Percentiles rank a stretch among this genome's conserved stretches.
Evolutionary conservation across 1,140 invertebrate species (phyloP).

Genomic region (Heterodera carotae): DNA sequence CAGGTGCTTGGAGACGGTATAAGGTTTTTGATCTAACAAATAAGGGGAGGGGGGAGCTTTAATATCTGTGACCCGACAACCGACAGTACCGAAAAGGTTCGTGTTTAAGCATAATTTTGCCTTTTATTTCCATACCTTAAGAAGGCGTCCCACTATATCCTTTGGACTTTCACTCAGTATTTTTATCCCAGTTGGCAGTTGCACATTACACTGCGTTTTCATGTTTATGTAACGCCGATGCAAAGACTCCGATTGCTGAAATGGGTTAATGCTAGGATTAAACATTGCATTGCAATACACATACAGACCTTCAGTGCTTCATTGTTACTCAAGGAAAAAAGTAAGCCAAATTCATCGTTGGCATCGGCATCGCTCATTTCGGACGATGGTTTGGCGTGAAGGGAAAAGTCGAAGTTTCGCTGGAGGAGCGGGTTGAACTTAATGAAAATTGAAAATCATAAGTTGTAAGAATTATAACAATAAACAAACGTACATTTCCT

Average conservation of each 20-base stretch:
- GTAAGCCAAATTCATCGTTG: constrained; percentile 7
- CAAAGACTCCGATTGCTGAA: constrained; percentile 20
- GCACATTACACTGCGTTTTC: not conserved
- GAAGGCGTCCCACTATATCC: not conserved
- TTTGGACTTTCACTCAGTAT: not conserved
- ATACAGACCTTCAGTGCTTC: constrained; percentile 8
- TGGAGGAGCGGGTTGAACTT: constrained; percentile 40
- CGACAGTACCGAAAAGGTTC: not conserved
- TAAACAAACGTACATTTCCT: constrained; percentile 26
- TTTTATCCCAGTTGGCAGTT: not conserved
- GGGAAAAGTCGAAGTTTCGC: constrained; percentile 29
- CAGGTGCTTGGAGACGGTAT: too few relatives aligned
- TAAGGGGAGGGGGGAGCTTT: too few relatives aligned
- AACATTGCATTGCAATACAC: not conserved
- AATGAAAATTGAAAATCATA: constrained; percentile 5
- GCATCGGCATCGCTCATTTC: not conserved
- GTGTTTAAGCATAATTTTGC: not conserved
- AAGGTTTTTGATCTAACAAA: too few relatives aligned
- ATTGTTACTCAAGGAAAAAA: constrained; percentile 14
- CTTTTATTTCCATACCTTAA: not conserved
- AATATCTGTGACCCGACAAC: too few relatives aligned
- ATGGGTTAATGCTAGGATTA: not conserved
- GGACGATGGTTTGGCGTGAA: constrained; percentile 2
- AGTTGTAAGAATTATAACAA: too few relatives aligned
- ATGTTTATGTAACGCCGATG: constrained; percentile 13